Base-by-base conservation (phyloP, 2,113 vertebrate genomes). In the Glaucomys volans region DNA sequence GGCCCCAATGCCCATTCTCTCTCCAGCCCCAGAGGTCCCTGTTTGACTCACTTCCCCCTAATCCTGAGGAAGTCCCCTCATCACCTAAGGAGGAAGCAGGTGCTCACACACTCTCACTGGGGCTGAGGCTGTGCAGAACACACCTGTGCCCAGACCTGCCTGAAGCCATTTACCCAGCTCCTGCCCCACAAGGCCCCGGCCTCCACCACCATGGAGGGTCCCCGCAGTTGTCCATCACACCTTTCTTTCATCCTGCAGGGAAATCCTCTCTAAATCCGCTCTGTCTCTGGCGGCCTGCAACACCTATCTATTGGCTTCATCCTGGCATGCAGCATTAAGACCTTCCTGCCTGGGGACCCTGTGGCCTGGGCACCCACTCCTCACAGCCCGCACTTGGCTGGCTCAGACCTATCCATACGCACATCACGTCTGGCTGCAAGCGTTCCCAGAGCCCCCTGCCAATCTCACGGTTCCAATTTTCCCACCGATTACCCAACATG, bases 381-480 rank as follows among this genome's bases (percentile, higher is more conserved):
- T 26, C 52, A 13, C 71, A 88, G 85, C 76, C 79, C 86, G 90
- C 66, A 4, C 44, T 40, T 5, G 11, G 62, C 88, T 74, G 91
- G 74, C 93, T 50, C 44, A 67, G 86, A 62, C 88, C 71, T 69
- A 96, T 97, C 86, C 83, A 32, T 18, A 90, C 66, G 62, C 90
- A 87, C 24, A 11, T 90, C 97, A 96, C 81, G 72, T 94, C 91
- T 94, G 84, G 57, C 81, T 62, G 85, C 40, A 37, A 86, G 82
- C 10, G 0, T 44, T 79, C 81, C n/a, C 92, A 66, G 59, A 87
- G 91, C 52, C 75, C 90, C 92, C 91, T 95, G 96, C 96, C 97
- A 96, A 93, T 93, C 96, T 97, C 93, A 52, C 18, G n/a, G 80
- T 90, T 96, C 86, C 95, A 96, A 96, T 98, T 97, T 98, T 97